Base-by-base conservation (phyloP, 2,888 invertebrate species). In the Latrodectus elegans region DNA sequence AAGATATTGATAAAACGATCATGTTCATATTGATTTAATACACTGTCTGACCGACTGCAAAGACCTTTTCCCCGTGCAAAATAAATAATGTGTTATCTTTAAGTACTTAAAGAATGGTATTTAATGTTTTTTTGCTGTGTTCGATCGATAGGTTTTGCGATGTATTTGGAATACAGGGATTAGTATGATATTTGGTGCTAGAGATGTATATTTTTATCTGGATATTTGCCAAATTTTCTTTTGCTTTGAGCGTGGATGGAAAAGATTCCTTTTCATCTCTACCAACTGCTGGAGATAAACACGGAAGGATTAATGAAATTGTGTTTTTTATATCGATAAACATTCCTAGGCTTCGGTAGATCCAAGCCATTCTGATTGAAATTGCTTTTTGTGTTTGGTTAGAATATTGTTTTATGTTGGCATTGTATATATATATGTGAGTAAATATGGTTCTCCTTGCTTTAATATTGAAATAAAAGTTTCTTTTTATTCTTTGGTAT, bases 1-100 rank as follows among this genome's bases (percentile, higher is more conserved):
- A n/a, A 81, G 52, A 73, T 81, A 81, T 81, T 81, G 81, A 81
- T 73, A 81, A 81, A 81, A 81, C 81, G 73, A 81, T 81, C 81
- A 81, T 73, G 74, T 26, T 38, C 14, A n/a, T 67, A 81, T 81
- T 74, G 81, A 81, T 81, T 81, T 15, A 67, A 22, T 15, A 26
- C 70, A 10, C 9, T 73, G 51, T 71, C 51, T 71, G 14, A n/a
- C 49, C 49, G n/a, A 60, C 8, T 12, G 0, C 6, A 60, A 11
- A n/a, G 14, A 9, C n/a, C 22, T 22, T 65, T 68, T 67, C 22
- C 52, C 22, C 26, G 22, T 52, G 15, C 26, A 52, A 77, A 77
- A 77, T 67, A 81, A 81, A 74, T 67, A 81, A 81, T 67, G 67
- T 60, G 74, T 74, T 74, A 74, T 73, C 81, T 74, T 74, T 67